These are phyloP conservation scores for Amphiprion clarkii DNA, from an alignment of 2,797 vertebrate species.

Conservation along the genomic window DNA sequence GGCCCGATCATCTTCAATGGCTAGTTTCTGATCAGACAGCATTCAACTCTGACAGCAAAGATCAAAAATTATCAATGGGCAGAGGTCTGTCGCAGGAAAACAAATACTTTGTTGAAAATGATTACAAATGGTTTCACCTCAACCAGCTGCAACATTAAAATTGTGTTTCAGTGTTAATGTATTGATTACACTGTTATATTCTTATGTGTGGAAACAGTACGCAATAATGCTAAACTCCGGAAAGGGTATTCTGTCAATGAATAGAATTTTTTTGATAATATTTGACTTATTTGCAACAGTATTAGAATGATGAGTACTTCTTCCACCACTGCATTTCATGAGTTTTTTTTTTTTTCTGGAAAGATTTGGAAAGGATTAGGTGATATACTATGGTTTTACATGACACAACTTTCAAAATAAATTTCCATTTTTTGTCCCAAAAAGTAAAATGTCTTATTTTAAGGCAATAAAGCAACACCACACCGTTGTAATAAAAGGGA, in stretches of 20 bases:
- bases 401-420: constrained; percentile 4
- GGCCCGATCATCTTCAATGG: constrained; percentile 16
- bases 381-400: background rate
- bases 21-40: constrained; percentile 38
- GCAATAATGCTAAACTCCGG: too few relatives aligned
- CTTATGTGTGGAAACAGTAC: too few relatives aligned
- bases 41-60: constrained; percentile 27
- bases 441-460: background rate
- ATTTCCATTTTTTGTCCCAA: background rate
- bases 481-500: constrained; percentile 33
- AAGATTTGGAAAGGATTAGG: background rate
- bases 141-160: background rate
- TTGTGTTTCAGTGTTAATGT: background rate
- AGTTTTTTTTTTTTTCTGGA: background rate
- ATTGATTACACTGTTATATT: too few relatives aligned
- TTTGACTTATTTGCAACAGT: too few relatives aligned
- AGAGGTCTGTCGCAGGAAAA: constrained; percentile 2
- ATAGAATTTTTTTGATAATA: too few relatives aligned
- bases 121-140: background rate
- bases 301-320: too few relatives aligned
- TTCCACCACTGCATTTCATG: background rate
- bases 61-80: constrained; percentile 28
- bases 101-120: background rate
- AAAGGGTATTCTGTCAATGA: too few relatives aligned
- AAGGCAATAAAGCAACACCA: background rate